Conservation (phyloP, 2,888 invertebrate species). For the Chorisops tibialis region DNA sequence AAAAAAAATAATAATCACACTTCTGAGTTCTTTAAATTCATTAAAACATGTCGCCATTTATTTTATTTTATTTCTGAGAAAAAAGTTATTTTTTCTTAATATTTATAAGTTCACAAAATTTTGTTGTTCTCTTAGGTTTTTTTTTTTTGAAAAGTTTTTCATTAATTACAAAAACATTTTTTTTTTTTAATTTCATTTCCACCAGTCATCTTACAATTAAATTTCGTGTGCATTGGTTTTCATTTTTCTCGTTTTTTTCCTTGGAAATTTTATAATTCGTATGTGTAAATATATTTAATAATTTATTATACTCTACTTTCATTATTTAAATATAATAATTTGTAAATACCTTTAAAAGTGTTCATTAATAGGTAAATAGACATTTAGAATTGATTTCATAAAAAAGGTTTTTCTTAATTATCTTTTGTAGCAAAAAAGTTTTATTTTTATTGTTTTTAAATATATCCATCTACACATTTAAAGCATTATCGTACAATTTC, state of each 20-base stretch:
- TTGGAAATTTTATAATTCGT: no score
- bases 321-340: conserved; percentile 1
- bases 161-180: no score
- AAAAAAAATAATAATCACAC: conserved; percentile 13
- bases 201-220: no score
- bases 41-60: neutral
- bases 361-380: conserved; percentile 15
- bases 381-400: conserved; percentile 10
- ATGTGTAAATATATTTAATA: conserved; percentile 6
- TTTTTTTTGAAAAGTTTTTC: no score
- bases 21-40: conserved; percentile 13
- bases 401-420: neutral
- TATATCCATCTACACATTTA: conserved; percentile 16
- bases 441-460: neutral
- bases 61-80: neutral
- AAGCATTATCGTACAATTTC: conserved; percentile 1
- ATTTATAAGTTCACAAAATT: no score
- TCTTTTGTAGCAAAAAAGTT: neutral
- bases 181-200: no score
- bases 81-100: neutral
- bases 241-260: no score
- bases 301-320: neutral
- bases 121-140: no score
- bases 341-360: neutral
- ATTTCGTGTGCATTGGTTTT: no score